A percentile compares a stretch with the other conserved stretches of the same genome.
Conservation (phyloP, 2,888 invertebrate genomes). For the Mechanitis mazaeus region DNA sequence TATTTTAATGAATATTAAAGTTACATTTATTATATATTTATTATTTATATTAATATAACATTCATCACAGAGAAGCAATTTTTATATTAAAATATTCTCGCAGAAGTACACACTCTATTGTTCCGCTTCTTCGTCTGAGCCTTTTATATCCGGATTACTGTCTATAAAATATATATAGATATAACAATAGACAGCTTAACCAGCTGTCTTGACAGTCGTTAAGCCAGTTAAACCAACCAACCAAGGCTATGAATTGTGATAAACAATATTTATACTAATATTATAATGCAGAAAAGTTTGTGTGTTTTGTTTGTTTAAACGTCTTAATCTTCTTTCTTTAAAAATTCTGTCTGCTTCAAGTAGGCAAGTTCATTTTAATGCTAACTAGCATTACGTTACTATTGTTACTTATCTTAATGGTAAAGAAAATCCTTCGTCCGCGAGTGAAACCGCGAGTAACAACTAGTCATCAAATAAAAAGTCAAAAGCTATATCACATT, state of each 20-base stretch:
- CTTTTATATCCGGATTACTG: conserved; percentile 26
- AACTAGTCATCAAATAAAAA: too few species aligned
- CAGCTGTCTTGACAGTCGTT: conserved; percentile 24
- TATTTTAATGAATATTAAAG: not conserved
- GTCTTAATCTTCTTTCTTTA: too few species aligned
- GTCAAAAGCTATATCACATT: too few species aligned
- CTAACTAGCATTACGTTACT: too few species aligned
- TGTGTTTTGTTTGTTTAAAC: too few species aligned
- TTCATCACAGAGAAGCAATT: conserved; percentile 3
- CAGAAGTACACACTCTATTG: conserved; percentile 16
- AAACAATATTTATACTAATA: not conserved
- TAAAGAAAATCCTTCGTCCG: too few species aligned
- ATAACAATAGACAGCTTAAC: conserved; percentile 22
- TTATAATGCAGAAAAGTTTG: too few species aligned
- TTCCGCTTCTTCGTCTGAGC: conserved; percentile 20
- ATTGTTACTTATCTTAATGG: too few species aligned
- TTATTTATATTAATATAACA: not conserved
- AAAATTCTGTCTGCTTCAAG: too few species aligned
- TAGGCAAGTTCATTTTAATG: too few species aligned
- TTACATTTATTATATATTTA: too few species aligned
- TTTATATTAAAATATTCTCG: conserved; percentile 16
- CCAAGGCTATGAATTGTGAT: conserved; percentile 15
- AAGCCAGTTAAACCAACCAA: conserved; percentile 26
- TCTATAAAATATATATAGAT: conserved; percentile 17
- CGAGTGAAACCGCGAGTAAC: too few species aligned